Evolutionary conservation across 2,888 invertebrate species (phyloP), one percentile per base, ranked within the genome.

Genomic region (Mythimna ferrago): DNA sequence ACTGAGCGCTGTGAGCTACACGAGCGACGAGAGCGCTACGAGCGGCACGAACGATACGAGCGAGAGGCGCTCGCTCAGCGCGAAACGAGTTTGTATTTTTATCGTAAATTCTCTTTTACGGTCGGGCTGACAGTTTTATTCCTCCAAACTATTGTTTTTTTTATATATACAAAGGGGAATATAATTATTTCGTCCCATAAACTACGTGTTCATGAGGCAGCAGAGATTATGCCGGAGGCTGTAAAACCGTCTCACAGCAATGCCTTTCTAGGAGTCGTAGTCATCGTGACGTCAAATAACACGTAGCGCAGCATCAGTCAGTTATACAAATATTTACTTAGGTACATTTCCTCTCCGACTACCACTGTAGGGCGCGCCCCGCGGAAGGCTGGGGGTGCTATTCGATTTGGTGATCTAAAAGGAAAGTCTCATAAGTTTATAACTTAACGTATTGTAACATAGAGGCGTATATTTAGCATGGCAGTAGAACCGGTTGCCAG

Each of bases 41-140:
- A 48, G 48, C 54, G 19, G n/a, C 16, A n/a, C 21, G 41, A 64
- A 19, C 48, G 65, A 32, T 35, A 35, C 6, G 58, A 19, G 19
- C 51, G n/a, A 16, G 38, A 19, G 14, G 32, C 32, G 32, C 32
- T 32, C 32, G 5, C 32, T 32, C 32, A 14, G 38, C 32, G 11
- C 60, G 26, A 11, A 56, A 41, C 19, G 51, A 70, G 48, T 51
- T 56, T 35, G 60, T 61, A 65, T 71, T 71, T 53, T 16, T 26
- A 58, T 72, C 53, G 65, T 73, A 73, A 73, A 80, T 65, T 44
- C 56, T 53, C 35, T 44, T 79, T 68, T 62, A 68, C 21, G 51
- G 61, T 21, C 64, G 57, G 7, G 35, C 61, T 60, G 73, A 65
- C 68, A 35, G 67, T 68, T 80, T 74, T 63, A 74, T 69, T 38